A percentile compares a stretch with the other conserved stretches of the same genome.
Conservation (phyloP, 2,888 invertebrate species). For the Microplitis deprimator region DNA sequence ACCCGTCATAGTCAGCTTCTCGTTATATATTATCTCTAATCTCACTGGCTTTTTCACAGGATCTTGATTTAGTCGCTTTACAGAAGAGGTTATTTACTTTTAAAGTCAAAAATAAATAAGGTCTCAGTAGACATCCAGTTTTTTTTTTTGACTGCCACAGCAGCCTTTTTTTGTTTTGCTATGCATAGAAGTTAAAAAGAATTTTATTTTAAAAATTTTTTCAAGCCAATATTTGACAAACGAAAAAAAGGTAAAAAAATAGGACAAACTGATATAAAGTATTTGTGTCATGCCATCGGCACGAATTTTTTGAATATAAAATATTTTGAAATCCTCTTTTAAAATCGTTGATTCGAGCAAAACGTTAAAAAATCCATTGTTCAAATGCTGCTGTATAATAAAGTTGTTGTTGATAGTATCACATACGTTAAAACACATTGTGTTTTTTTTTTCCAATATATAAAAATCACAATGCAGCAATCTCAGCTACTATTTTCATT, state of each 20-base stretch:
- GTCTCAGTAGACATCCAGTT: not conserved
- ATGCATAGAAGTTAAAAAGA: not conserved
- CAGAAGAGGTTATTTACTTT: not conserved
- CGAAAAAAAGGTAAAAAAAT: not conserved
- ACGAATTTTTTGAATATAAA: not conserved
- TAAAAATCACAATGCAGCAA: constrained; percentile 9
- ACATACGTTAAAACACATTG: constrained; percentile 3
- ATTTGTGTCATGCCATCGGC: not conserved
- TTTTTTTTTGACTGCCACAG: constrained; percentile 24
- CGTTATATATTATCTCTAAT: constrained; percentile 44
- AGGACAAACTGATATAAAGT: not conserved
- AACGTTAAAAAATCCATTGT: not conserved
- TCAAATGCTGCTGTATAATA: not conserved
- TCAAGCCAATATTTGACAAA: constrained; percentile 8
- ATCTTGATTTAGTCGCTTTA: constrained; percentile 46
- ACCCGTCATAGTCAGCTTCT: not conserved
- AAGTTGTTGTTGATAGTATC: not conserved
- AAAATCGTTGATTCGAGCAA: not conserved
- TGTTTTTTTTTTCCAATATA: constrained; percentile 17
- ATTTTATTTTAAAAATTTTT: not conserved
- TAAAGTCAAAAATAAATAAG: not conserved
- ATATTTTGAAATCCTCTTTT: not conserved
- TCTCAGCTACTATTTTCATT: not conserved
- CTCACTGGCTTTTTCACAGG: constrained; percentile 47
- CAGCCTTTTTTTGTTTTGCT: constrained; percentile 13